phyloP scores from a whole-genome alignment of 2,113 vertebrate genomes.

The Rhadina sibilatrix region DNA sequence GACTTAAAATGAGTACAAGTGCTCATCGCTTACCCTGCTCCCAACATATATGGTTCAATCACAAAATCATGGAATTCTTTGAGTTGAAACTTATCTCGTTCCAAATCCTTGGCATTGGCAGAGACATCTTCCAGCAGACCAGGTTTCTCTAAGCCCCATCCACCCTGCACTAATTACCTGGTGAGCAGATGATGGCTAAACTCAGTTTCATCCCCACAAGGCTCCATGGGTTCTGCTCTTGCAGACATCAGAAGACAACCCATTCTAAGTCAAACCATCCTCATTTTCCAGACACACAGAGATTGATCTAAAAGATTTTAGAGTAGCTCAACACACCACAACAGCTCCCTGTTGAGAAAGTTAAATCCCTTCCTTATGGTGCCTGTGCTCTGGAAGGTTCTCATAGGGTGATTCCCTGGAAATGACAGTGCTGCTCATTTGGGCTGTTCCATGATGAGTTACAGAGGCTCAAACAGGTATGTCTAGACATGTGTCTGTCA shows the following conservation, averaged over 20 bases:
- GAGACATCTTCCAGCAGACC: neutral
- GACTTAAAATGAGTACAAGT: fast-evolving
- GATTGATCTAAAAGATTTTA: neutral
- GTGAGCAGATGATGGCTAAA: neutral
- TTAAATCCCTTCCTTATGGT: fast-evolving
- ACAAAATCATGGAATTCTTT: neutral
- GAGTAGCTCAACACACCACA: neutral
- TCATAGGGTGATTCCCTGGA: neutral
- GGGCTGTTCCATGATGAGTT: neutral
- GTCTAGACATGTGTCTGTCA: fast-evolving
- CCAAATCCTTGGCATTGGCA: neutral
- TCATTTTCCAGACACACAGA: neutral
- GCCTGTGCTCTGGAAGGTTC: neutral
- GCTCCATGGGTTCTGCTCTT: neutral
- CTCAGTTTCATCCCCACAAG: neutral
- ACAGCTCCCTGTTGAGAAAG: neutral
- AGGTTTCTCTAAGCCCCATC: neutral
- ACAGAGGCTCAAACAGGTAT: neutral
- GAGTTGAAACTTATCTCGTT: neutral
- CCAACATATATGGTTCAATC: neutral
- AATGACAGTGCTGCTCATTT: neutral
- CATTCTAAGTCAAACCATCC: neutral
- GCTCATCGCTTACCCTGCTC: neutral
- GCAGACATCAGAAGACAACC: neutral
- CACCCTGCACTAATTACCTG: neutral